Base-by-base conservation (phyloP, 2,888 invertebrate genomes). In the Thalpophila matura region DNA sequence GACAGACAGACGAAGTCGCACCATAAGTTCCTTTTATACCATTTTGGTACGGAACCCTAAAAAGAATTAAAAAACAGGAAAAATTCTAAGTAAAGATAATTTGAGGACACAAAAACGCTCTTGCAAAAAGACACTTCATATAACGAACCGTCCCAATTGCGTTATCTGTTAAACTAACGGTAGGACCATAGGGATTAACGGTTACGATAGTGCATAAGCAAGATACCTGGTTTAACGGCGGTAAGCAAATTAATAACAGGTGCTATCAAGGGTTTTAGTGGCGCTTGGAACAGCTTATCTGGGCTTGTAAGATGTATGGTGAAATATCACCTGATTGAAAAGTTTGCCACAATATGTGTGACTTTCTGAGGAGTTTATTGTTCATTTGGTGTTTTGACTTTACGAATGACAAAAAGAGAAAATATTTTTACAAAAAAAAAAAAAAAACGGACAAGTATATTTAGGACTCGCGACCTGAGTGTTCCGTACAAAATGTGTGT, bases 221-320 rank as follows among this genome's bases (percentile, higher is more conserved):
- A 55, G 55, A 31, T 50, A 61, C 37, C 54, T 68, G 58, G 47
- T 73, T 66, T 66, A 70, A 40, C 49, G 27, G 40, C 27, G 51
- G 61, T 40, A 49, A 67, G 61, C 55, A 68, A 71, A 71, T 71
- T 71, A 71, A 71, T 71, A 71, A 68, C 67, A 67, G 68, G 37
- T 49, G 38, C 51, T 68, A 59, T 59, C 59, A 46, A 40, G 35
- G 74, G 51, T 71, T 61, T 72, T 53, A 74, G 60, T 53, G 63
- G 61, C 75, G 79, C 71, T 82, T 62, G 62, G 56, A 68, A 74
- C 61, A 64, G 74, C 73, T 70, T 80, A 80, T 72, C 80, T 78
- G 46, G 53, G 49, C 42, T 43, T 38, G 24, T 26, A 56, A 35
- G 33, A 45, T 53, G 26, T 40, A 45, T 16, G 7, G 22, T 12